A percentile compares a stretch with the other conserved stretches of the same genome.
Conservation (phyloP, 2,888 invertebrate species). For the Diloba caeruleocephala region DNA sequence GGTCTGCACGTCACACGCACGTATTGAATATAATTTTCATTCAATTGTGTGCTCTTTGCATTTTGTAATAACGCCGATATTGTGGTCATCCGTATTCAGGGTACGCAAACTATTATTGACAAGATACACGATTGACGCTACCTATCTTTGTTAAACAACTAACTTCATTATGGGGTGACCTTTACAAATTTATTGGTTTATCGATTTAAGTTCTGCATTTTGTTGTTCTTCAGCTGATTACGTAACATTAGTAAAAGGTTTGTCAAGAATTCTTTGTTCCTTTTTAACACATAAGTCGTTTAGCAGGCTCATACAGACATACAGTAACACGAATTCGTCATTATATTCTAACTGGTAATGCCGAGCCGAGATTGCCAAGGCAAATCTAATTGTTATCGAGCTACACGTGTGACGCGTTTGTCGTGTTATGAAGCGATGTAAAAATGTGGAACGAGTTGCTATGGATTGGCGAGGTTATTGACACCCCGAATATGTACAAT, state of each 20-base stretch:
- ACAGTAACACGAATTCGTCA: constrained; percentile 13
- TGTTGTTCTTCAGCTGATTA: constrained; percentile 4
- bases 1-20: constrained; percentile 44
- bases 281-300: constrained; percentile 3
- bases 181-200: constrained; percentile 20
- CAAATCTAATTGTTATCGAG: constrained; percentile 50
- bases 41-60: constrained; percentile 47
- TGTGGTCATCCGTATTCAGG: constrained; percentile 25
- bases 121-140: constrained; percentile 28
- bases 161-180: constrained; percentile 35
- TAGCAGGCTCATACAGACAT: constrained; percentile 1
- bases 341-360: constrained; percentile 30
- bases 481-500: constrained; percentile 51
- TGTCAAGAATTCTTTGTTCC: background rate
- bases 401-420: constrained; percentile 60
- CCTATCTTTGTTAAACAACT: constrained; percentile 46
- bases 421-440: constrained; percentile 61
- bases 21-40: constrained; percentile 40
- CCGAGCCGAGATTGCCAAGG: constrained; percentile 45
- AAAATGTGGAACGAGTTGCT: constrained; percentile 65
- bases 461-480: constrained; percentile 72
- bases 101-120: constrained; percentile 22
- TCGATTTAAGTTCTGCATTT: constrained; percentile 21
- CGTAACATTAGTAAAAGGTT: constrained; percentile 1
- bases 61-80: constrained; percentile 48